Base-by-base conservation (phyloP, 2,113 vertebrate species). In the Syngnathoides biaculeatus region DNA sequence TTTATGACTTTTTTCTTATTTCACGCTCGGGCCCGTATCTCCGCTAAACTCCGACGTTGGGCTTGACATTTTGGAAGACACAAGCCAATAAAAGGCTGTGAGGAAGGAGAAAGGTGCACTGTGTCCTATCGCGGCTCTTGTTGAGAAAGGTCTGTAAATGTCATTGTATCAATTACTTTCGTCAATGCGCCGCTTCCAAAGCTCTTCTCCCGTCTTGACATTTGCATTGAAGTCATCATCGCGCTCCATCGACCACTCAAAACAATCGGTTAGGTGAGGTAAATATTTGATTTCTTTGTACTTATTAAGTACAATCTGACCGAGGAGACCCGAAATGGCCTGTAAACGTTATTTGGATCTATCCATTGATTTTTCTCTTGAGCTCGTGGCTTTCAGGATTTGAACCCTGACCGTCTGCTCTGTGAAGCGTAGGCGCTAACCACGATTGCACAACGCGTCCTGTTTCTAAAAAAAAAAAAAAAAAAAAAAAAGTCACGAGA, bases 121-220 rank as follows among this genome's bases (percentile, higher is more conserved):
- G 2, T n/a, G n/a, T 35, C 35, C 53, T 50, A 20, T 17, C 35
- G 39, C 12, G 39, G 13, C 24, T 48, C 24, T 65, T 63, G 58
- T 27, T 59, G 17, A 13, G 53, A 55, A 74, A 64, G 68, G 67
- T 67, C 64, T 70, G 19, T 53, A 67, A 73, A 73, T 73, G 66
- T 47, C 50, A 62, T 58, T 52, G 26, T 52, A 24, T 52, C 43
- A 66, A 67, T 70, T 64, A 74, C 20, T 27, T 64, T 38, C 4
- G 59, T 61, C n/a, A 8, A 59, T 56, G 24, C 1, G 14, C 27
- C 30, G 1, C 40, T 52, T 52, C 19, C 7, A 24, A 35, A 45
- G 19, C 24, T n/a, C 26, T 45, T 38, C 8, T 10, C 5, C 12
- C 17, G n/a, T 62, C 39, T 2, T 60, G 65, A 56, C 62, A 65